Percentiles rank a stretch among this genome's conserved stretches.
Evolutionary conservation across 2,113 vertebrate species (phyloP).

Genomic region (Triplophysa tibetana): DNA sequence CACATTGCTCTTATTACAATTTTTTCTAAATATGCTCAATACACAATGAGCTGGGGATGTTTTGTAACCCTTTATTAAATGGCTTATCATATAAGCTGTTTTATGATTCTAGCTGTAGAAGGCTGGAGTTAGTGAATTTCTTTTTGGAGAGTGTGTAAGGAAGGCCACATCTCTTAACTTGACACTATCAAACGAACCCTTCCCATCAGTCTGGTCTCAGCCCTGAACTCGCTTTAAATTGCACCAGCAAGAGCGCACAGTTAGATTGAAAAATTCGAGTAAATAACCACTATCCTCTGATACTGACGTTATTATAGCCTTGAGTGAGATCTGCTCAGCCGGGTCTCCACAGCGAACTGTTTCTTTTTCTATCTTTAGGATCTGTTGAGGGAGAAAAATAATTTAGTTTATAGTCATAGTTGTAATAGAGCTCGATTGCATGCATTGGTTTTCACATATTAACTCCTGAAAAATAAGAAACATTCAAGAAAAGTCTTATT

Average conservation of each 20-base stretch:
- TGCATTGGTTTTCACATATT: neutral
- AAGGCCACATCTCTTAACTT: conserved; percentile 59
- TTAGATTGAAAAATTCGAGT: conserved; percentile 51
- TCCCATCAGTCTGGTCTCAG: conserved; percentile 61
- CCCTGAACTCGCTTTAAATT: conserved; percentile 55
- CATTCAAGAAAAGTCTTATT: neutral
- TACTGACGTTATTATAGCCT: conserved; percentile 55
- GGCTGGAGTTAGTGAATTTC: conserved; percentile 16
- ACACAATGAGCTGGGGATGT: too few species aligned
- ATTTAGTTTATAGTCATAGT: neutral
- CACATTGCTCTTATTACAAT: too few species aligned
- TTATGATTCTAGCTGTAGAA: conserved; percentile 24
- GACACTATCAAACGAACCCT: conserved; percentile 64
- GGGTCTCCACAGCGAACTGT: conserved; percentile 1
- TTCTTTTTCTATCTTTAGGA: conserved; percentile 4
- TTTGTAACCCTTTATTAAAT: neutral
- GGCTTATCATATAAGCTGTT: neutral
- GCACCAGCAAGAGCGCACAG: conserved; percentile 40
- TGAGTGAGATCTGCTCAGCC: conserved; percentile 1
- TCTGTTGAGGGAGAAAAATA: neutral
- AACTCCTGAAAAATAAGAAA: conserved; percentile 14
- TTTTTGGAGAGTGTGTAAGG: neutral
- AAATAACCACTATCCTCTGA: conserved; percentile 58
- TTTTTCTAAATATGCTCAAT: too few species aligned
- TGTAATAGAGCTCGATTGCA: conserved; percentile 1